These are phyloP conservation scores for Mesembrinibis cayennensis DNA, from an alignment of 2,113 vertebrate species.

Conservation along the genomic window DNA sequence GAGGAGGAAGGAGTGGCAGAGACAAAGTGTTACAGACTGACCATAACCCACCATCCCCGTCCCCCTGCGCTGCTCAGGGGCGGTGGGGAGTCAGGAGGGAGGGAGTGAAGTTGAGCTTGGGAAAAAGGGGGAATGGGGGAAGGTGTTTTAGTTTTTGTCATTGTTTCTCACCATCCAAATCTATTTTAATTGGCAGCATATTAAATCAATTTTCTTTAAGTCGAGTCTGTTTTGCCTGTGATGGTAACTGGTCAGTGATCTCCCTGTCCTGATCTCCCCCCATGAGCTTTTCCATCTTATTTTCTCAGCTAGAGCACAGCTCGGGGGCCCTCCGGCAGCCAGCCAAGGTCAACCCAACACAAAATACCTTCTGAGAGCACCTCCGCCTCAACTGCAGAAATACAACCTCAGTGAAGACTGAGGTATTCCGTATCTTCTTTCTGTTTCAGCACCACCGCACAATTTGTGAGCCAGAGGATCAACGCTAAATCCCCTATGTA, in stretches of 20 bases:
- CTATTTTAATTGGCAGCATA: not conserved
- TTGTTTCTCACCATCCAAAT: not conserved
- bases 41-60: not conserved
- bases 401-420: not conserved
- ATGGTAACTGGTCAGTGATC: not conserved
- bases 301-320: not conserved
- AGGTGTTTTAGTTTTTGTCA: not conserved
- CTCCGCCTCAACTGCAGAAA: not conserved
- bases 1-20: not conserved
- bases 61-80: accelerated
- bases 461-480: not conserved
- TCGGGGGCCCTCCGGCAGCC: not conserved
- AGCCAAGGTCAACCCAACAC: not conserved
- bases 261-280: not conserved
- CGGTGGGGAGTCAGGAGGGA: accelerated
- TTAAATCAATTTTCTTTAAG: not conserved
- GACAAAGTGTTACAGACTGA: not conserved
- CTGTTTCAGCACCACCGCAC: accelerated
- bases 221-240: not conserved
- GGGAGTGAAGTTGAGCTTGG: not conserved
- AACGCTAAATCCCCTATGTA: not conserved
- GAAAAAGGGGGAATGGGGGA: not conserved
- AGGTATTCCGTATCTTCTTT: not conserved
- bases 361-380: not conserved
- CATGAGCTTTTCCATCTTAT: not conserved